phyloP scores from a whole-genome alignment of 2,888 invertebrate genomes.

The Drosophila sordidula region DNA sequence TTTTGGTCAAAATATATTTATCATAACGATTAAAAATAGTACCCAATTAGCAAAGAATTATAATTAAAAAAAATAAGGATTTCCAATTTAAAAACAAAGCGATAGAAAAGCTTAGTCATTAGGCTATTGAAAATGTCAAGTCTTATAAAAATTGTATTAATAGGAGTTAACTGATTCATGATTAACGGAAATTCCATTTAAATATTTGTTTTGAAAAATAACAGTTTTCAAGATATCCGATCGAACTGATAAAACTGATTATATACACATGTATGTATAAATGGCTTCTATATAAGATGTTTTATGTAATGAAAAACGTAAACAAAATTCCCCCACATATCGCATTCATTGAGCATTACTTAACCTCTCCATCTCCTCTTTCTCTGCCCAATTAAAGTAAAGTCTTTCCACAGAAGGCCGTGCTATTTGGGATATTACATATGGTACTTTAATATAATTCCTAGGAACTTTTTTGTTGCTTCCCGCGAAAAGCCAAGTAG shows the following conservation, averaged over 20 bases:
- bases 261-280: no score
- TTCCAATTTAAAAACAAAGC: conserved; percentile 2
- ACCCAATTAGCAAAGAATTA: conserved; percentile 31
- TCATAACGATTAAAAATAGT: conserved; percentile 47
- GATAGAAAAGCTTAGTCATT: conserved; percentile 5
- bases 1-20: conserved; percentile 35
- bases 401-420: conserved; percentile 2
- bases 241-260: no score
- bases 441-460: conserved; percentile 12
- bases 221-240: no score
- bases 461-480: conserved; percentile 20
- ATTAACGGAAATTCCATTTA: no score
- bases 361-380: background rate
- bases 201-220: no score
- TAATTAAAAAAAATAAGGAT: conserved; percentile 8
- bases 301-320: background rate
- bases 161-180: background rate
- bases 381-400: conserved; percentile 5
- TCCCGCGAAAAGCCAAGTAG: conserved; percentile 29
- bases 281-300: no score
- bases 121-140: background rate
- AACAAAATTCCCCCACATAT: no score
- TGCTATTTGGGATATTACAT: conserved; percentile 5
- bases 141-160: conserved; percentile 1
- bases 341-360: no score